Evolutionary conservation across 1,140 invertebrate genomes (phyloP), one percentile per base, ranked within the genome.

Genomic region (Galendromus occidentalis): DNA sequence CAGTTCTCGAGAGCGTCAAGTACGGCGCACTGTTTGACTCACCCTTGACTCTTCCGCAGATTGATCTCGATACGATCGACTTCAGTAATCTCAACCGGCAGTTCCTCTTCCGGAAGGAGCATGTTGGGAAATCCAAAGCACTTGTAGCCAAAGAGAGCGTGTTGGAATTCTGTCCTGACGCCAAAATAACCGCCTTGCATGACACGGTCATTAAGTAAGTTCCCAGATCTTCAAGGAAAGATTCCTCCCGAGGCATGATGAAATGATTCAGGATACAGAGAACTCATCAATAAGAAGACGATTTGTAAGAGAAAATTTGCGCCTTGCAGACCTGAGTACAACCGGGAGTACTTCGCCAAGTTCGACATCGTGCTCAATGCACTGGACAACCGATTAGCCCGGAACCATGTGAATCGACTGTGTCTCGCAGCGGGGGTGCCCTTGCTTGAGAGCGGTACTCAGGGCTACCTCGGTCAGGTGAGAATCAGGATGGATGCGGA

Each of bases 51-150:
- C 4, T 6, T 6, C 82, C 83, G 70, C 76, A 97, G 93, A 95
- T 98, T 78, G 96, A 99, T 81, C 81, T 99, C 72, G 96, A 99
- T 75, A 98, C 92, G 2, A 98, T 99, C 73, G 95, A 99, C 79
- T 87, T 99, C n/a, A 96, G 91, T 76, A 99, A 99, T 75, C 79
- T 99, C 41, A 99, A 99, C 75, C 81, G 96, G 17, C 96, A 99
- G 75, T 99, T 99, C 78, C 76, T 99, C 2, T 99, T 98, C 74
- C 86, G 92, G 73, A 91, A 91, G 72, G 85, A 94, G 73, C 94
- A 99, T 82, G 92, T 99, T 68, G 93, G 93, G 4, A 93, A 94
- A 76, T 88, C 93, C 1, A 99, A 99, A 79, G 78, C 82, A n/a
- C 65, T 71, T 51, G 71, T 75, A n/a, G 94, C 95, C 0, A 82